Evolutionary conservation across 2,797 vertebrate genomes (phyloP).

Genomic region (Sylvilagus floridanus): DNA sequence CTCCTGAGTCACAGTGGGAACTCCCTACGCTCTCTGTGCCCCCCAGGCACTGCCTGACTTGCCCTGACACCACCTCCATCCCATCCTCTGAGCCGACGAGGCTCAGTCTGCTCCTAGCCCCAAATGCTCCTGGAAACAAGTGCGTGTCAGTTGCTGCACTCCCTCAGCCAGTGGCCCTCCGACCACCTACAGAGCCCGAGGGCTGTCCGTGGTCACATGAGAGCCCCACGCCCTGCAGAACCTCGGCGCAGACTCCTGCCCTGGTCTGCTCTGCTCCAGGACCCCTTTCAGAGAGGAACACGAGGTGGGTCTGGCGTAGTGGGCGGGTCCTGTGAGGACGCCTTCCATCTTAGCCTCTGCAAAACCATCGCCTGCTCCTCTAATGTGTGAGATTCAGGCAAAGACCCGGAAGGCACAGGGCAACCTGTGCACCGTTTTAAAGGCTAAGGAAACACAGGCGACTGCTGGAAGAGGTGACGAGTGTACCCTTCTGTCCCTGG

Average conservation of each 20-base stretch:
- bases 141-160: not conserved
- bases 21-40: not conserved
- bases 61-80: not conserved
- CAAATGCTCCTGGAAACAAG: not conserved
- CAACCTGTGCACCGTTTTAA: not conserved
- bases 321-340: not conserved
- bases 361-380: not conserved
- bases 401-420: not conserved
- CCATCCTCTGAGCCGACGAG: not conserved
- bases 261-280: not conserved
- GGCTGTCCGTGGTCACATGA: not conserved
- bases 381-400: not conserved
- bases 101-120: not conserved
- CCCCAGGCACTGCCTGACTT: too few relatives aligned
- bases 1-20: not conserved
- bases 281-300: not conserved
- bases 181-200: not conserved
- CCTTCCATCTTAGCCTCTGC: not conserved
- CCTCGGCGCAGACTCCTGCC: not conserved
- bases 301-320: not conserved
- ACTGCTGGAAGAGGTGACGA: not conserved
- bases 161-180: not conserved
- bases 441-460: not conserved
- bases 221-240: not conserved
- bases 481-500: not conserved